Conservation (phyloP, 1,140 invertebrate genomes). For the Drosophila varians region DNA sequence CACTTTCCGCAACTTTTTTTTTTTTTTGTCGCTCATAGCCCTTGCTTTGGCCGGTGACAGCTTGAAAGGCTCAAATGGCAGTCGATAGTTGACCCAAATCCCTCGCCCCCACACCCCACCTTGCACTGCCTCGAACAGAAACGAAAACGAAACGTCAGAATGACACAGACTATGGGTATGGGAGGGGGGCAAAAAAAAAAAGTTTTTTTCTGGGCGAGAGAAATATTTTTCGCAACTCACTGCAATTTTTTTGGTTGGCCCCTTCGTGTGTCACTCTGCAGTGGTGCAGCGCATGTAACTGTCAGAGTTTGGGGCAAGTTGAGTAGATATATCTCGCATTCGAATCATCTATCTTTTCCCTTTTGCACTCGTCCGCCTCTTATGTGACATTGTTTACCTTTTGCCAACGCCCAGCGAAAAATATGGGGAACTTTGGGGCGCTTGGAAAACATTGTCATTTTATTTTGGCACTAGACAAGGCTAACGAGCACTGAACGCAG, state of each 20-base stretch:
- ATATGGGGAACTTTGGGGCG: constrained; percentile 17
- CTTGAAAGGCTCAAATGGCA: constrained; percentile 67
- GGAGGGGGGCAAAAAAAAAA: constrained; percentile 3
- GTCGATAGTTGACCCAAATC: constrained; percentile 78
- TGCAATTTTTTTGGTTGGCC: constrained; percentile 7
- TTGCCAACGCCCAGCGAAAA: constrained; percentile 41
- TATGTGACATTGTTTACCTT: constrained; percentile 75
- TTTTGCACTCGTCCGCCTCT: constrained; percentile 8
- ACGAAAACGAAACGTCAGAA: constrained; percentile 30
- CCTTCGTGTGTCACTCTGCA: constrained; percentile 57
- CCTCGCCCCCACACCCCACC: neutral
- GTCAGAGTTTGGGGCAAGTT: constrained; percentile 49
- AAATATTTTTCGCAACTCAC: constrained; percentile 39
- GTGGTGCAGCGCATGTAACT: constrained; percentile 61
- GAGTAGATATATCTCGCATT: constrained; percentile 49
- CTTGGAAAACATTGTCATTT: constrained; percentile 52
- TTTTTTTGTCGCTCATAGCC: neutral
- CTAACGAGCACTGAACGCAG: constrained; percentile 24
- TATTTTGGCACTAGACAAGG: constrained; percentile 45
- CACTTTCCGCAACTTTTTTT: constrained; percentile 46
- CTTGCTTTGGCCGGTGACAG: constrained; percentile 55
- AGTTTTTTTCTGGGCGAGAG: neutral
- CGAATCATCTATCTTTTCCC: neutral
- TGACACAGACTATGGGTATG: constrained; percentile 1
- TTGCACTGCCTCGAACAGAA: constrained; percentile 51